These are phyloP conservation scores for Pitta sordida DNA, from an alignment of 2,113 vertebrate species.

Conservation along the genomic window DNA sequence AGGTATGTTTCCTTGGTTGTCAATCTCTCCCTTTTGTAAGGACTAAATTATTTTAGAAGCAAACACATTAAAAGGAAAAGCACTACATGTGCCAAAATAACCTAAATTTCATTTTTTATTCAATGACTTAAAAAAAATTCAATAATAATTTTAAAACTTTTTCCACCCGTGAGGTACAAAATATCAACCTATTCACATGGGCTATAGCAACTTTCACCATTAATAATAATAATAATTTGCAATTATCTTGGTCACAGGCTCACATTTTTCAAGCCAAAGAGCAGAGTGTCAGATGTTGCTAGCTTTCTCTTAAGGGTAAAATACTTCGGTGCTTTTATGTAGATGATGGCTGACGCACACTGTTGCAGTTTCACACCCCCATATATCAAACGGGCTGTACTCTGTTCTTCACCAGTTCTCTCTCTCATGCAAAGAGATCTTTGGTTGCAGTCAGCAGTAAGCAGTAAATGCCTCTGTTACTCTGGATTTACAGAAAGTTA, in stretches of 20 bases:
- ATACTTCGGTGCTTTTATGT: neutral
- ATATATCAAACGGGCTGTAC: neutral
- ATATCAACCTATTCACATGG: neutral
- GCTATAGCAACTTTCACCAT: neutral
- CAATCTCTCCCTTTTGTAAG: neutral
- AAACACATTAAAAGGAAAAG: neutral
- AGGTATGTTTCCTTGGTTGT: neutral
- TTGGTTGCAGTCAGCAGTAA: neutral
- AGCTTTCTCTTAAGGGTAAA: neutral
- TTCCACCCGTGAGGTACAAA: neutral
- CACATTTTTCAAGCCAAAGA: neutral
- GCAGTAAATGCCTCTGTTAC: neutral
- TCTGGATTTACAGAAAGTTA: neutral
- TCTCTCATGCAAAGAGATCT: neutral
- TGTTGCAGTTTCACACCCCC: neutral
- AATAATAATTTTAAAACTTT: neutral
- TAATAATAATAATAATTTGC: neutral
- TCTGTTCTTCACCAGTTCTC: neutral
- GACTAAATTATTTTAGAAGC: neutral
- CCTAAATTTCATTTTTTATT: neutral
- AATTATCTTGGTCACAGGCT: neutral
- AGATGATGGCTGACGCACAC: neutral
- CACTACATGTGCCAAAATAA: neutral
- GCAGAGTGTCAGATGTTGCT: neutral
- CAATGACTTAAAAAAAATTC: neutral